Percentiles rank a stretch among this genome's conserved stretches.
phyloP scores from a whole-genome alignment of 1,140 invertebrate genomes.

The Ooceraea biroi region DNA sequence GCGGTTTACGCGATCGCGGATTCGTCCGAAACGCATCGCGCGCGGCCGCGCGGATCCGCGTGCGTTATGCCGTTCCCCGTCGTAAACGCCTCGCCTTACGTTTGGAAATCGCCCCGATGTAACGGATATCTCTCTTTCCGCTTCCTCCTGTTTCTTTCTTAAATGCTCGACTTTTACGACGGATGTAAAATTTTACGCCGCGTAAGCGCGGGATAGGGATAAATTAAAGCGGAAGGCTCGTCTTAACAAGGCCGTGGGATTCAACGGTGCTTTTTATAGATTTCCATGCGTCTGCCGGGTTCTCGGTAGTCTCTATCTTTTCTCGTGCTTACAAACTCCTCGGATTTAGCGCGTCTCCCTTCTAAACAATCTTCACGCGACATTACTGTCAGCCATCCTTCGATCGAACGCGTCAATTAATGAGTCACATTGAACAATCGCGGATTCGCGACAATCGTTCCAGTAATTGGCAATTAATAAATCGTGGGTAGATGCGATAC shows the following conservation, averaged over 20 bases:
- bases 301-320: too few relatives aligned
- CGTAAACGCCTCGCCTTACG: slow-evolving; percentile 19
- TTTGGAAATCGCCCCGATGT: slow-evolving; percentile 30
- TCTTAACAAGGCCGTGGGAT: slow-evolving; percentile 32
- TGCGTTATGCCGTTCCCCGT: background rate
- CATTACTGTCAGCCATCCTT: background rate
- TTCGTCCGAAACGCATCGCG: background rate
- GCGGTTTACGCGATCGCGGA: background rate
- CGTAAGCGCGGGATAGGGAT: slow-evolving; percentile 4
- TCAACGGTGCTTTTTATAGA: slow-evolving; percentile 32
- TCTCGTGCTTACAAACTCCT: background rate
- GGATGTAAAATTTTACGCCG: slow-evolving; percentile 43
- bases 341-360: background rate
- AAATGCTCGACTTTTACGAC: slow-evolving; percentile 22
- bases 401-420: too few relatives aligned
- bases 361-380: background rate
- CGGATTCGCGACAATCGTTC: background rate
- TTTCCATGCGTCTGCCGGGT: background rate
- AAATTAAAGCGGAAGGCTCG: slow-evolving; percentile 34
- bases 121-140: background rate
- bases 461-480: slow-evolving; percentile 5
- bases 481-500: background rate
- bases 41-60: background rate
- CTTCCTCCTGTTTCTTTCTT: background rate
- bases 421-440: too few relatives aligned